These are phyloP conservation scores for Zonitis immaculata DNA, from an alignment of 2,888 invertebrate genomes.

Conservation along the genomic window DNA sequence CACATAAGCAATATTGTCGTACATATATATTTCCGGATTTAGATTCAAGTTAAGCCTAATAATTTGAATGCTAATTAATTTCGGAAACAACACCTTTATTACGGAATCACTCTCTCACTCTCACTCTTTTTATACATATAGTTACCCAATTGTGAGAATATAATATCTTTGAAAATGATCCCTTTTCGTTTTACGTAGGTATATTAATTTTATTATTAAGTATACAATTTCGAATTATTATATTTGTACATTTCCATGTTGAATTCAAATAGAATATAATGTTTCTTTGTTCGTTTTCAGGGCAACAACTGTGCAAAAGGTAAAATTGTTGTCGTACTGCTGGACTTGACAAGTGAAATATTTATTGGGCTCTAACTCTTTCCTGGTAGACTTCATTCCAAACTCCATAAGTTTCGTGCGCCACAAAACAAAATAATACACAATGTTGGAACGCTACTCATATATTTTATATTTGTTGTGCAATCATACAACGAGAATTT, in stretches of 20 bases:
- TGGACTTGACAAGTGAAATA: constrained; percentile 43
- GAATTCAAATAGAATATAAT: too few species aligned
- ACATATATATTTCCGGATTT: neutral
- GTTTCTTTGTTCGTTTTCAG: constrained; percentile 8
- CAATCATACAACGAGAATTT: neutral
- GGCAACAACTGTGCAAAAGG: constrained; percentile 12
- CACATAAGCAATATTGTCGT: neutral
- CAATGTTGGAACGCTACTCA: constrained; percentile 37
- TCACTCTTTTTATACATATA: neutral
- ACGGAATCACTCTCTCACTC: neutral
- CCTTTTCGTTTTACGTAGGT: neutral
- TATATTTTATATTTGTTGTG: constrained; percentile 34
- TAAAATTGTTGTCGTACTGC: constrained; percentile 34
- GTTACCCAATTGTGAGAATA: neutral
- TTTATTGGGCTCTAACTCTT: constrained; percentile 42
- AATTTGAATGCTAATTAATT: constrained; percentile 2
- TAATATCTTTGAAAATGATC: neutral
- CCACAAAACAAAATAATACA: constrained; percentile 42
- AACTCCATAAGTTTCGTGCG: constrained; percentile 39
- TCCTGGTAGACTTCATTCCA: constrained; percentile 39
- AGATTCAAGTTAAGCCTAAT: neutral
- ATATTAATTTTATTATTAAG: neutral
- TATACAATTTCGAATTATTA: neutral
- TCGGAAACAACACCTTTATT: neutral
- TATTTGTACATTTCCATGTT: too few species aligned